A percentile compares a stretch with the other conserved stretches of the same genome.
Conservation (phyloP, 1,140 invertebrate genomes). For the Plodia interpunctella region DNA sequence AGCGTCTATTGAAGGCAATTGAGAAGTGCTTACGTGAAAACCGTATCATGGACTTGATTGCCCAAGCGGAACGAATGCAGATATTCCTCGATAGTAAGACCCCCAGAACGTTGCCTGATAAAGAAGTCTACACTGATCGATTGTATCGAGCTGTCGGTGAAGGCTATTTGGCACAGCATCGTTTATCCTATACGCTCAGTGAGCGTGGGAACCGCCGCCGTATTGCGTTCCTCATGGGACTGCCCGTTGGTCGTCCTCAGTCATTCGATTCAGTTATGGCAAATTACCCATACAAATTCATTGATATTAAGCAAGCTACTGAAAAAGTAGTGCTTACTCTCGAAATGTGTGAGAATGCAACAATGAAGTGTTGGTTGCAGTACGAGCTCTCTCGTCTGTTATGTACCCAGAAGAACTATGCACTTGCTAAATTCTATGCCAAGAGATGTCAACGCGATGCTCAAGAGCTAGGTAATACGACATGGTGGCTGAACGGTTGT, state of each 20-base stretch:
- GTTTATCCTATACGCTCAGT: slow-evolving; percentile 61
- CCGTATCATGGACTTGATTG: slow-evolving; percentile 61
- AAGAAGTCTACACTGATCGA: slow-evolving; percentile 58
- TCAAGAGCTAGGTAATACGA: slow-evolving; percentile 54
- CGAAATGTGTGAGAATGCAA: slow-evolving; percentile 66
- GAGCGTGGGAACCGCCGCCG: slow-evolving; percentile 61
- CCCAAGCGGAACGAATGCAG: slow-evolving; percentile 61
- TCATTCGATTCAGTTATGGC: slow-evolving; percentile 70
- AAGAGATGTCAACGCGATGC: slow-evolving; percentile 75
- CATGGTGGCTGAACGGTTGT: slow-evolving; percentile 74
- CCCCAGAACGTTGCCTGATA: slow-evolving; percentile 57
- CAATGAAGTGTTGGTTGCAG: slow-evolving; percentile 75
- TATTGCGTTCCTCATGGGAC: slow-evolving; percentile 65
- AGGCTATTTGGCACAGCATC: slow-evolving; percentile 55
- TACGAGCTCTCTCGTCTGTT: slow-evolving; percentile 73
- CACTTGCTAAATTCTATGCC: slow-evolving; percentile 75
- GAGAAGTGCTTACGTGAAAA: slow-evolving; percentile 60
- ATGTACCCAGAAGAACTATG: slow-evolving; percentile 73
- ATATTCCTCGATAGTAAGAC: slow-evolving; percentile 58
- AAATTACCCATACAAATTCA: slow-evolving; percentile 66
- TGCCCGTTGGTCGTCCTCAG: slow-evolving; percentile 50
- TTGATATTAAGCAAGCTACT: slow-evolving; percentile 59
- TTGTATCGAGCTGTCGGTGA: slow-evolving; percentile 64
- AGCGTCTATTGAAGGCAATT: slow-evolving; percentile 63
- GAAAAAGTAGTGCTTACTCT: slow-evolving; percentile 48